phyloP scores from a whole-genome alignment of 1,140 invertebrate species.

The Lepidostoma basale region DNA sequence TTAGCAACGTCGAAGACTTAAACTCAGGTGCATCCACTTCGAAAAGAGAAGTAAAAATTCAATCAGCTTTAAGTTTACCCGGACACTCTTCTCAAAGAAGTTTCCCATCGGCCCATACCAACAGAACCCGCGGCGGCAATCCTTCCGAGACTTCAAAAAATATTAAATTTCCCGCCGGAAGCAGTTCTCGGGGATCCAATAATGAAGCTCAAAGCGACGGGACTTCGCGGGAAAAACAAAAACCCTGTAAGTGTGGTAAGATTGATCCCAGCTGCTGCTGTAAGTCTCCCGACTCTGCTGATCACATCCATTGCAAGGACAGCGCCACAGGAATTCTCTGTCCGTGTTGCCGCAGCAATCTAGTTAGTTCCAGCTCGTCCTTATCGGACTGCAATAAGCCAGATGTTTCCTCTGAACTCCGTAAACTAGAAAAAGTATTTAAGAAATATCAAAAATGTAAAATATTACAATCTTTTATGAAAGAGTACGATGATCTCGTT shows the following conservation, averaged over 20 bases:
- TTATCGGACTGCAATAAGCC: not conserved
- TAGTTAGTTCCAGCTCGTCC: slow-evolving; percentile 20
- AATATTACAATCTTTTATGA: slow-evolving; percentile 38
- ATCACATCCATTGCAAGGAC: not conserved
- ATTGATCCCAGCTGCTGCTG: not conserved
- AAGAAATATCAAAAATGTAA: slow-evolving; percentile 40
- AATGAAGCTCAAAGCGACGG: not conserved
- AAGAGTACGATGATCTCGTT: slow-evolving; percentile 40
- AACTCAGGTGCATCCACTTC: not conserved
- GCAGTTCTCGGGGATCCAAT: not conserved
- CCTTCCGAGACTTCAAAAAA: not conserved
- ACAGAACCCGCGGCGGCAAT: not conserved
- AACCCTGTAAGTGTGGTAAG: not conserved
- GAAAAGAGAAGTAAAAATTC: not conserved
- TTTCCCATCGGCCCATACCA: not conserved
- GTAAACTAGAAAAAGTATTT: slow-evolving; percentile 31
- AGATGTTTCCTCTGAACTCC: slow-evolving; percentile 15
- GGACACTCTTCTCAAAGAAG: not conserved
- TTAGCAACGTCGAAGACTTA: slow-evolving; percentile 15
- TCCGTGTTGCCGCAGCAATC: slow-evolving; percentile 17
- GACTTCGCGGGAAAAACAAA: not conserved
- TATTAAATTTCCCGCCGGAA: not conserved
- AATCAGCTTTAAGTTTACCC: too few species aligned
- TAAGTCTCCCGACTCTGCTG: not conserved
- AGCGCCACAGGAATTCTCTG: not conserved